Evolutionary conservation across 2,888 invertebrate genomes (phyloP).

Genomic region (Pediacus dermestoides): DNA sequence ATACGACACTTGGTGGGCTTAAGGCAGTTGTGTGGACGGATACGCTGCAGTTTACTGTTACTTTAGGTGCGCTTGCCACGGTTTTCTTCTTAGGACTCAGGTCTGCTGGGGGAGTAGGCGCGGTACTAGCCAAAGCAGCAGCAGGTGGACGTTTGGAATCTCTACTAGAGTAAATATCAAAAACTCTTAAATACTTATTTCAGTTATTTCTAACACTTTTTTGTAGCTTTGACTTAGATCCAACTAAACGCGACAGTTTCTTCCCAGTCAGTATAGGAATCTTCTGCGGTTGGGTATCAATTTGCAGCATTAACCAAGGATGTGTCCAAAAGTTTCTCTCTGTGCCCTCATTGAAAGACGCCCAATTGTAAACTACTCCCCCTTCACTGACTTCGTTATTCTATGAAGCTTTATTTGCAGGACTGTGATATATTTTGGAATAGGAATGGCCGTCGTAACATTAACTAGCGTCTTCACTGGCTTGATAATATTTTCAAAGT

Average conservation of each 20-base stretch:
- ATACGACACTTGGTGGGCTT: conserved; percentile 69
- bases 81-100: conserved; percentile 57
- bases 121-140: conserved; percentile 56
- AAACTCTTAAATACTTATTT: too few relatives aligned
- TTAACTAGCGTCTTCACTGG: conserved; percentile 58
- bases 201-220: too few relatives aligned
- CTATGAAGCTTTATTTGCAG: not conserved
- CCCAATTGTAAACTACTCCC: conserved; percentile 2
- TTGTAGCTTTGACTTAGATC: conserved; percentile 57
- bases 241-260: conserved; percentile 60
- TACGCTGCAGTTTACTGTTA: conserved; percentile 58
- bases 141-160: conserved; percentile 58
- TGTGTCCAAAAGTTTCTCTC: conserved; percentile 52
- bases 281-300: conserved; percentile 50
- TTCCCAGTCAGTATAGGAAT: conserved; percentile 59
- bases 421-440: conserved; percentile 2
- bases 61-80: conserved; percentile 54
- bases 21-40: conserved; percentile 66
- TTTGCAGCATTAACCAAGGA: conserved; percentile 47
- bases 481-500: conserved; percentile 58
- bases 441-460: conserved; percentile 48
- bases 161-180: conserved; percentile 60
- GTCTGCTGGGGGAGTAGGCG: conserved; percentile 55
- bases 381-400: too few relatives aligned
- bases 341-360: not conserved